Evolutionary conservation across 2,797 vertebrate species (phyloP), one percentile per base, ranked within the genome.

Genomic region (Brachymystax lenok): DNA sequence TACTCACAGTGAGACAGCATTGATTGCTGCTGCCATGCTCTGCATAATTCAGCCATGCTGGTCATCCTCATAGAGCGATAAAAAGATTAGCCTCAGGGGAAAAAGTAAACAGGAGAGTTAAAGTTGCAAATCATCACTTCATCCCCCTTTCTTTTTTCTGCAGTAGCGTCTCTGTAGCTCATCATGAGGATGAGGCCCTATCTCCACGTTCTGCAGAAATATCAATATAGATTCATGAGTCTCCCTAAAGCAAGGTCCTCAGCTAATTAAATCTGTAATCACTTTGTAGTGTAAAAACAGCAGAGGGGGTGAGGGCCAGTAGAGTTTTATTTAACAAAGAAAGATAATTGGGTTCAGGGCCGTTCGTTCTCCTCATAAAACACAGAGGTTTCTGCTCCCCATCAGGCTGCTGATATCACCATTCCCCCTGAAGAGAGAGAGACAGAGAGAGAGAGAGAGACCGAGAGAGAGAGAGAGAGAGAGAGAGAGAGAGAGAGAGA

Each of bases 261-360:
- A 79, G 89, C 90, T 92, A 93, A 94, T 95, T 94, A 91, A 90
- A 92, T 86, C 83, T 90, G 86, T 92, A 90, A 92, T 92, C 92
- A 93, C 89, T 90, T 88, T 89, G 87, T 88, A 83, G 84, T 89
- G 87, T 91, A 87, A 93, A 92, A 92, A 91, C 89, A 92, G 83
- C 74, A n/a, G 59, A 69, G 82, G 74, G 73, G 67, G 72, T 67
- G 76, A 83, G 83, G 84, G 80, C 84, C 80, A 61, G 83, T 83
- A 79, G 76, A 86, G 82, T 90, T 90, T 88, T 90, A 87, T 89
- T 92, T 89, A 91, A 94, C 91, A 87, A 89, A 88, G 85, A 83
- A 69, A 77, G 86, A 83, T 93, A 92, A 93, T 92, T 93, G 85
- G 90, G 90, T 93, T 61, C 87, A 90, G 77, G 88, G 81, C 87